Evolutionary conservation across 2,888 invertebrate species (phyloP).

Genomic region (Torymus tubicola): DNA sequence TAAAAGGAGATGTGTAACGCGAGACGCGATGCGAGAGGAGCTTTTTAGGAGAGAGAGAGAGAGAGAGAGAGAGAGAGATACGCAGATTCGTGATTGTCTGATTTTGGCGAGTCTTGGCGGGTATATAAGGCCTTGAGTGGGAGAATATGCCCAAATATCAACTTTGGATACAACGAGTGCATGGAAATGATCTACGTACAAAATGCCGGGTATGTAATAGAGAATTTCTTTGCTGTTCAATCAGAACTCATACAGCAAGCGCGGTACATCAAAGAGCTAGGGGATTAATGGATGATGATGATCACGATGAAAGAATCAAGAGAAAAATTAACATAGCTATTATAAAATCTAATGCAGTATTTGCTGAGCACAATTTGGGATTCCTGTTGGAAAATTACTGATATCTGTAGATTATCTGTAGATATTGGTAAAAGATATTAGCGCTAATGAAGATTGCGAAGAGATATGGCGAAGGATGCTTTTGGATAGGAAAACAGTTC

Average conservation of each 20-base stretch:
- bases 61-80: too few relatives aligned
- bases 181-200: not conserved
- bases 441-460: not conserved
- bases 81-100: too few relatives aligned
- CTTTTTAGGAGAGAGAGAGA: too few relatives aligned
- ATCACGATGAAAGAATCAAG: not conserved
- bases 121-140: too few relatives aligned
- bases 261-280: not conserved
- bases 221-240: not conserved
- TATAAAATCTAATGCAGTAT: not conserved
- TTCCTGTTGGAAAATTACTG: not conserved
- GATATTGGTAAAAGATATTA: not conserved
- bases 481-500: not conserved
- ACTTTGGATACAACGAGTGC: not conserved
- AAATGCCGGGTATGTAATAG: not conserved
- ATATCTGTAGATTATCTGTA: too few relatives aligned
- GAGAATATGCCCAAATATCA: not conserved
- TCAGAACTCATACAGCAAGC: not conserved
- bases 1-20: too few relatives aligned
- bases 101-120: too few relatives aligned
- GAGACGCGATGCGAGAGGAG: too few relatives aligned
- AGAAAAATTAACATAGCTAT: not conserved
- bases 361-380: not conserved
- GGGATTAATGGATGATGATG: not conserved
- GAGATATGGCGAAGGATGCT: not conserved